Evolutionary conservation across 2,113 vertebrate genomes (phyloP), one percentile per base, ranked within the genome.

Genomic region (Irena cyanogastra): DNA sequence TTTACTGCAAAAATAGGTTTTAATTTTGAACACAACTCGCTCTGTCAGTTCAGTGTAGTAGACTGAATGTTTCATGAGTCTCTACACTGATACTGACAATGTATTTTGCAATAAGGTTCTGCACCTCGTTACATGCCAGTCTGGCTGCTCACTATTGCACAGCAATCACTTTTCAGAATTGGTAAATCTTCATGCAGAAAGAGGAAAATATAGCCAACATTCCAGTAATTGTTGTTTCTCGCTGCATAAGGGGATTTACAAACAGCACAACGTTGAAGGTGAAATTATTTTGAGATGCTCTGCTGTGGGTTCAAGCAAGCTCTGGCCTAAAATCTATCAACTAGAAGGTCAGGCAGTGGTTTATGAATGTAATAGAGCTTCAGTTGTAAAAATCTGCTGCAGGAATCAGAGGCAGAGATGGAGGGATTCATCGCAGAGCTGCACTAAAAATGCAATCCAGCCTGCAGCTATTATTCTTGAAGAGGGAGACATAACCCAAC

Each of bases 261-360:
- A 87, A 91, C 15, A 83, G 31, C 0, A 0, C 69, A 47, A 72
- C 53, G 37, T n/a, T 52, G 66, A 64, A 89, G 33, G 70, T 61
- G 82, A 85, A 95, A 91, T 93, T 87, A 87, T 89, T 91, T 69
- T 83, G 89, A 31, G 75, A 42, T 77, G 65, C 44, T 95, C 41
- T 87, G 65, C 83, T 37, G 19, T n/a, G 64, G 87, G 41, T 52
- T 83, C 12, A 26, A 96, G 89, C 20, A 30, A 90, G 83, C 76
- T 82, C 89, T 94, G 89, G 76, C 76, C 72, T 89, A 42, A 93
- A 93, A 92, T 87, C 86, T 76, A 72, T 95, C 74, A 90, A 18
- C 18, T 33, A 16, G 84, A 91, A 95, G 89, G 83, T 59, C 89
- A 87, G 47, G 17, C 65, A 85, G 21, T 87, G 74, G 52, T 89